These are phyloP conservation scores for Nomada ferruginata DNA, from an alignment of 2,888 invertebrate species.

Conservation along the genomic window DNA sequence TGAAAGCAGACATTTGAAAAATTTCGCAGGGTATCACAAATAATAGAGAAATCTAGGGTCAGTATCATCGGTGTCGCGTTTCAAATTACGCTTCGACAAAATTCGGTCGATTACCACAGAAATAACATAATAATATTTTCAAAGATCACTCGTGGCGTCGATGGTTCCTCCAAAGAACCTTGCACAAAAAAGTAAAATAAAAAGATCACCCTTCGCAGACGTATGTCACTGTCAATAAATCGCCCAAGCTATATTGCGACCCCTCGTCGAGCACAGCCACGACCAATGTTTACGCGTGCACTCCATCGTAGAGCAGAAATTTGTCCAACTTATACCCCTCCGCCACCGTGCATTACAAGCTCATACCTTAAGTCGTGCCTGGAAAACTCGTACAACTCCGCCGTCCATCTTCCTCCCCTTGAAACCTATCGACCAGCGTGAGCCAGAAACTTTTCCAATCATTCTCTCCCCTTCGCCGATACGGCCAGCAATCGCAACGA, in stretches of 20 bases:
- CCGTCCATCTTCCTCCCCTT: not conserved
- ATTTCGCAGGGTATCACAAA: too few relatives aligned
- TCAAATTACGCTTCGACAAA: too few relatives aligned
- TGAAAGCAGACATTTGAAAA: too few relatives aligned
- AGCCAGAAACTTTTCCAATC: conserved; percentile 48
- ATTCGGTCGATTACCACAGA: too few relatives aligned
- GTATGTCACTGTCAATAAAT: too few relatives aligned
- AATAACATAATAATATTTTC: too few relatives aligned
- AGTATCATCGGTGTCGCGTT: too few relatives aligned
- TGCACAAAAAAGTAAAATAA: too few relatives aligned
- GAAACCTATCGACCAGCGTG: conserved; percentile 25
- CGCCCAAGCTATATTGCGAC: not conserved
- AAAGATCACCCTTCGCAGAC: too few relatives aligned
- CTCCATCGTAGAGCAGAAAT: conserved; percentile 6
- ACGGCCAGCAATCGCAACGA: not conserved
- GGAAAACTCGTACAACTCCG: conserved; percentile 18
- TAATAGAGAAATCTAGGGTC: too few relatives aligned
- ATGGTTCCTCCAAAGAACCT: too few relatives aligned
- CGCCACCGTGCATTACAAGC: conserved; percentile 23
- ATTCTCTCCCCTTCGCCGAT: conserved; percentile 16
- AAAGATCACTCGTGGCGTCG: too few relatives aligned
- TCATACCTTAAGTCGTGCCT: conserved; percentile 22
- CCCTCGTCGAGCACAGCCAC: not conserved
- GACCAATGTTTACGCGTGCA: not conserved
- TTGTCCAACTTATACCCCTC: conserved; percentile 2